A percentile compares a stretch with the other conserved stretches of the same genome.
phyloP scores from a whole-genome alignment of 2,113 vertebrate genomes.

The Chaenogobius annularis region DNA sequence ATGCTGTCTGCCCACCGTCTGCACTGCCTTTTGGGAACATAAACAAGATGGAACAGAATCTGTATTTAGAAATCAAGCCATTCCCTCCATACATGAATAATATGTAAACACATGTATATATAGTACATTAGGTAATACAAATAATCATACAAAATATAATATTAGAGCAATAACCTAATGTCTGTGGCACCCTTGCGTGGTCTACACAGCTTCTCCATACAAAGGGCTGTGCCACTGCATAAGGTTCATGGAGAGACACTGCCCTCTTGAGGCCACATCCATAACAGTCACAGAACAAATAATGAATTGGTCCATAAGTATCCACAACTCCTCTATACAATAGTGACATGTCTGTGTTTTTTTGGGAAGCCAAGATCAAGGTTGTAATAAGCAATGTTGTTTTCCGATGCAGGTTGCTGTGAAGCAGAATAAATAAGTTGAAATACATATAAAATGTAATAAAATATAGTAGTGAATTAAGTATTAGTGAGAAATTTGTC shows the following conservation, averaged over 20 bases:
- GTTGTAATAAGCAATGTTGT: not conserved
- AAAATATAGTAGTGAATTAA: too few relatives aligned
- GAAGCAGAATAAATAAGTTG: not conserved
- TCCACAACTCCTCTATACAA: conserved; percentile 50
- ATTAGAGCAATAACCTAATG: not conserved
- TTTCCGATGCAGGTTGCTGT: conserved; percentile 38
- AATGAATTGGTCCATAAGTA: not conserved
- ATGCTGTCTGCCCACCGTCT: not conserved
- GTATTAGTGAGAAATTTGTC: too few relatives aligned
- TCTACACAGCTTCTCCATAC: too few relatives aligned
- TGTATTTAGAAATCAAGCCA: not conserved
- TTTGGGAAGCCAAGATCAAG: conserved; percentile 26
- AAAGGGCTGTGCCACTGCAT: not conserved
- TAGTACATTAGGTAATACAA: not conserved
- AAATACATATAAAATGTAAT: too few relatives aligned
- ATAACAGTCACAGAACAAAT: not conserved
- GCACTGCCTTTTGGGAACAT: not conserved
- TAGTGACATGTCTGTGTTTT: conserved; percentile 72
- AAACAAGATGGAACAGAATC: not conserved
- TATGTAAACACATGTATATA: not conserved
- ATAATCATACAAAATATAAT: not conserved
- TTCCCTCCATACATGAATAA: not conserved
- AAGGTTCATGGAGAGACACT: not conserved
- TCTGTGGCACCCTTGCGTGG: too few relatives aligned
- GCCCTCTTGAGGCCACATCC: not conserved